phyloP scores from a whole-genome alignment of 2,113 vertebrate genomes.

The Gymnorhina tibicen region DNA sequence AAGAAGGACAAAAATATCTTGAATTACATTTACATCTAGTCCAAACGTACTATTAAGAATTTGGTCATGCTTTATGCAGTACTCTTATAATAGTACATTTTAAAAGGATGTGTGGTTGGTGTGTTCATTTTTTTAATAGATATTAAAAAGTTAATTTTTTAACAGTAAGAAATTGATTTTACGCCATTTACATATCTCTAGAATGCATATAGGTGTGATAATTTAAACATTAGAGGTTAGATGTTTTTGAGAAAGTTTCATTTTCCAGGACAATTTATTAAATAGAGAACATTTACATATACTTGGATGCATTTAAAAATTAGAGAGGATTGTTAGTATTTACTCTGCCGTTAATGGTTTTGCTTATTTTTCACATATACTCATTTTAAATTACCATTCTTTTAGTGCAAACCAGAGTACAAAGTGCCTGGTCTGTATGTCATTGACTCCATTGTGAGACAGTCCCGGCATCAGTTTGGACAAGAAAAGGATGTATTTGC shows the following conservation, averaged over 20 bases:
- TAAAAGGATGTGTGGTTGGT: neutral
- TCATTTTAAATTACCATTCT: neutral
- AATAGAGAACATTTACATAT: neutral
- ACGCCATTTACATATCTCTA: neutral
- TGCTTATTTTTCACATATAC: neutral
- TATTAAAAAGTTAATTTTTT: neutral
- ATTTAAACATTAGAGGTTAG: neutral
- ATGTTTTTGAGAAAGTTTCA: neutral
- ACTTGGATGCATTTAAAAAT: neutral
- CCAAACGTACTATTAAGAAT: neutral
- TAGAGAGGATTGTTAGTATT: neutral
- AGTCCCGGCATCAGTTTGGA: conserved; percentile 97
- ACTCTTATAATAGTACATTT: neutral
- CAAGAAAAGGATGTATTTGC: conserved; percentile 98
- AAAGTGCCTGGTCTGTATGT: conserved; percentile 98
- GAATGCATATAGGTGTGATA: neutral
- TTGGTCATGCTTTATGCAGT: neutral
- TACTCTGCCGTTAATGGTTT: neutral
- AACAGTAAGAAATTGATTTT: neutral
- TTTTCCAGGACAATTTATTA: neutral
- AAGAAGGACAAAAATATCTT: neutral
- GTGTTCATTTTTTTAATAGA: neutral
- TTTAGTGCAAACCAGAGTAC: conserved; percentile 97
- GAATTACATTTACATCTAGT: neutral
- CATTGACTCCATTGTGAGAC: conserved; percentile 96